phyloP scores from a whole-genome alignment of 2,113 vertebrate genomes.

The Marmota flaviventris region DNA sequence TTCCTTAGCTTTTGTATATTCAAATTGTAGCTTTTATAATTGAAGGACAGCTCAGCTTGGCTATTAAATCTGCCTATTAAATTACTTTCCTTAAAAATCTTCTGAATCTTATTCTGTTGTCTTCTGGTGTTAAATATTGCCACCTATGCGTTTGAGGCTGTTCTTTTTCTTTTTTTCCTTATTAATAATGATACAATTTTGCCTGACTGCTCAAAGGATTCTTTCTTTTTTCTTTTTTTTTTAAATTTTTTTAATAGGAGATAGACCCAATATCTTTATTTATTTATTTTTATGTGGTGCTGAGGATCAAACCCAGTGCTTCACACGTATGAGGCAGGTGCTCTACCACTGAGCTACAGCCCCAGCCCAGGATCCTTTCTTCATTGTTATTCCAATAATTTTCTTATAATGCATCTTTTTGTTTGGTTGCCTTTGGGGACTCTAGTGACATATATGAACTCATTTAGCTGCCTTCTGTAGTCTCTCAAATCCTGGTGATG shows the following conservation, averaged over 20 bases:
- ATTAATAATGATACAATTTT: not conserved
- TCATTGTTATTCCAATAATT: not conserved
- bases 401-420: not conserved
- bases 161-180: not conserved
- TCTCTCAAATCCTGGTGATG: not conserved
- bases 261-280: no score
- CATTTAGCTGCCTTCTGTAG: not conserved
- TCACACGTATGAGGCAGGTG: no score
- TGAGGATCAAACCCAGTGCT: no score
- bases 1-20: not conserved
- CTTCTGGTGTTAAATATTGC: not conserved
- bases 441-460: not conserved
- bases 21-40: not conserved
- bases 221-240: not conserved
- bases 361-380: not conserved
- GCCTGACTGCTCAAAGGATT: not conserved
- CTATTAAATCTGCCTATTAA: not conserved
- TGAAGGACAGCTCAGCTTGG: not conserved
- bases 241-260: no score
- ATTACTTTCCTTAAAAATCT: not conserved
- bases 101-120: not conserved
- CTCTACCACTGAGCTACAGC: no score
- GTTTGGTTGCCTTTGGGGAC: not conserved
- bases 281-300: no score
- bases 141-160: not conserved